Percentiles rank a stretch among this genome's conserved stretches.
phyloP scores from a whole-genome alignment of 64 coral and sea anemone species.

The Platygyra sinensis region DNA sequence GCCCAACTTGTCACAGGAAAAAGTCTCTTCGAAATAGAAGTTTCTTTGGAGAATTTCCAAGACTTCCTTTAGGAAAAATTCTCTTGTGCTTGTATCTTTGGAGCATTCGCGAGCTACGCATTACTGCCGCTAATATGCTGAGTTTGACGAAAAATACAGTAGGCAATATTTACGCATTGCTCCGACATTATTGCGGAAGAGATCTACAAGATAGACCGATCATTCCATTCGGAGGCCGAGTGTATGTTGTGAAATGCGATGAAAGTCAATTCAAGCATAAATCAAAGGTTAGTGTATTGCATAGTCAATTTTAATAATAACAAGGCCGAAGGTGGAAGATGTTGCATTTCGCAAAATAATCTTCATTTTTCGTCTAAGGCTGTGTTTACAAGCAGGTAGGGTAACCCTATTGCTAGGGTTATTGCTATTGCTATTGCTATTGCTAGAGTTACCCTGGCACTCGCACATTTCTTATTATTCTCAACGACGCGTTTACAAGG shows the following conservation, averaged over 20 bases:
- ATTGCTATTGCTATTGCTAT: no score
- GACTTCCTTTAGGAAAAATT: not conserved
- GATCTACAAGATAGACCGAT: constrained; percentile 19
- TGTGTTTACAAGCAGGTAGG: no score
- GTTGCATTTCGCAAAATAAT: no score
- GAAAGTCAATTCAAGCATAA: constrained; percentile 59
- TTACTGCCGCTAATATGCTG: not conserved
- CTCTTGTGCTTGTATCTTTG: constrained; percentile 10
- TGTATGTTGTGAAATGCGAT: constrained; percentile 14
- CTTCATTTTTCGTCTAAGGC: no score
- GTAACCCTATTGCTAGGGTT: no score
- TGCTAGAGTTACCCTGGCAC: no score
- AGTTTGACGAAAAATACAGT: constrained; percentile 16
- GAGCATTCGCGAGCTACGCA: not conserved
- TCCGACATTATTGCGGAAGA: not conserved
- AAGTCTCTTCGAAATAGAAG: not conserved
- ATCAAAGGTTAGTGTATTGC: constrained; percentile 1
- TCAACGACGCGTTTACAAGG: no score
- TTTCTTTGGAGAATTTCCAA: constrained; percentile 28
- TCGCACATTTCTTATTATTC: no score
- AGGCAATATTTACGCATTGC: not conserved
- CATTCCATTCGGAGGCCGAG: constrained; percentile 4
- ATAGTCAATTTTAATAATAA: no score
- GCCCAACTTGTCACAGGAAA: not conserved
- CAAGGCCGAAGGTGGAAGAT: no score